Evolutionary conservation across 2,888 invertebrate species (phyloP), one percentile per base, ranked within the genome.

Genomic region (Cyrtodaria siliqua): DNA sequence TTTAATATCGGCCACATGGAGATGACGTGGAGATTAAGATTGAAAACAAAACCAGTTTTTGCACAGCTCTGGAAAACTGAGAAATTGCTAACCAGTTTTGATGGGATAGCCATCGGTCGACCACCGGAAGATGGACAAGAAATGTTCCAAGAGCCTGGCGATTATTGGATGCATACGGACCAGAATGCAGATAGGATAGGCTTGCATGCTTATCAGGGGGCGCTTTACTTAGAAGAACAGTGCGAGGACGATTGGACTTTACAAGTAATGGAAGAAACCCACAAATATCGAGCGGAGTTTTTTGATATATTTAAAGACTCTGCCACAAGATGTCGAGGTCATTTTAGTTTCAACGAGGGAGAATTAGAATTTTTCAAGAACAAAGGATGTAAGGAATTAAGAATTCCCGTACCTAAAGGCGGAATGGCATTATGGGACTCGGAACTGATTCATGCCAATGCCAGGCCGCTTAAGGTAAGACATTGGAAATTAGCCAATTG

Each of bases 341-440:
- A 63, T 24, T 47, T 29, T 40, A 57, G 83, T 2, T 38, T 20
- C 0, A 38, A 70, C 12, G 59, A 53, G 4, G 76, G 83, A n/a
- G 55, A n/a, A n/a, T n/a, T 64, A 4, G 55, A 68, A 8, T 86
- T 79, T 77, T 84, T 62, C 29, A 9, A 44, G 26, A 49, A 62
- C 8, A 55, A 56, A 18, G 85, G 67, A 9, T 85, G 86, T 29
- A 26, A 49, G 50, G 2, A 50, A 16, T 62, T 23, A 8, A 57
- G 75, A n/a, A 72, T 87, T 20, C 70, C 83, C 1, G 76, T 74
- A 4, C 85, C 83, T 2, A 84, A 85, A 38, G 87, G 86, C 3
- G 85, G 86, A 1, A 78, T 87, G 23, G 67, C 86, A 9, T 56
- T 87, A 9, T 87, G 87, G 87, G 87, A 87, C 47, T 87, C 87